Conservation (phyloP, 2,888 invertebrate species). For the Oegoconia quadripuncta region DNA sequence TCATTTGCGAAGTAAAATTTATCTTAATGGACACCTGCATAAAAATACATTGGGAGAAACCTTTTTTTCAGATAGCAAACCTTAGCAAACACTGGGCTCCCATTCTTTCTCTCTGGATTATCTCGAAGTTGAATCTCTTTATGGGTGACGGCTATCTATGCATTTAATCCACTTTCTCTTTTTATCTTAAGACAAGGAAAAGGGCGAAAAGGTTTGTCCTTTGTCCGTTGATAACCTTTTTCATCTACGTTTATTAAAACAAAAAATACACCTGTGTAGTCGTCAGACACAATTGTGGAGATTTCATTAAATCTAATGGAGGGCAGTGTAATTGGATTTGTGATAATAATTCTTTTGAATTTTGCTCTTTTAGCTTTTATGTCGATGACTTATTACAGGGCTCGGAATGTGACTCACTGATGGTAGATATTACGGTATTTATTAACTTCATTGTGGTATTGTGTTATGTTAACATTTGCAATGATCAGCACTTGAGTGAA, state of each 20-base stretch:
- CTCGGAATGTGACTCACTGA: too few species aligned
- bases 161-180: constrained; percentile 71
- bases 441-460: too few species aligned
- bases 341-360: constrained; percentile 22
- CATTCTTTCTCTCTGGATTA: constrained; percentile 42
- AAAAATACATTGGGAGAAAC: constrained; percentile 36
- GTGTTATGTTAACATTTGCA: too few species aligned
- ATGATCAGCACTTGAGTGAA: too few species aligned
- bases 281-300: constrained; percentile 43
- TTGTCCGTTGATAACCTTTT: constrained; percentile 60
- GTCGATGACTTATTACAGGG: constrained; percentile 10
- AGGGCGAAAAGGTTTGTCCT: constrained; percentile 54
- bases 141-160: constrained; percentile 62
- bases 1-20: constrained; percentile 31
- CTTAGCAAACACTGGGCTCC: constrained; percentile 28
- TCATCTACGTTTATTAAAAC: constrained; percentile 54
- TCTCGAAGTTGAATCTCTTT: constrained; percentile 56
- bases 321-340: constrained; percentile 45
- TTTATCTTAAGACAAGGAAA: constrained; percentile 62
- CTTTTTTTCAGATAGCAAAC: constrained; percentile 34
- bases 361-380: neutral
- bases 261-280: constrained; percentile 62
- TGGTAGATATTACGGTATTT: neutral
- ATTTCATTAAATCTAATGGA: constrained; percentile 60
- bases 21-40: constrained; percentile 41